Evolutionary conservation across 2,797 vertebrate genomes (phyloP).

Genomic region (Xiphophorus birchmanni): DNA sequence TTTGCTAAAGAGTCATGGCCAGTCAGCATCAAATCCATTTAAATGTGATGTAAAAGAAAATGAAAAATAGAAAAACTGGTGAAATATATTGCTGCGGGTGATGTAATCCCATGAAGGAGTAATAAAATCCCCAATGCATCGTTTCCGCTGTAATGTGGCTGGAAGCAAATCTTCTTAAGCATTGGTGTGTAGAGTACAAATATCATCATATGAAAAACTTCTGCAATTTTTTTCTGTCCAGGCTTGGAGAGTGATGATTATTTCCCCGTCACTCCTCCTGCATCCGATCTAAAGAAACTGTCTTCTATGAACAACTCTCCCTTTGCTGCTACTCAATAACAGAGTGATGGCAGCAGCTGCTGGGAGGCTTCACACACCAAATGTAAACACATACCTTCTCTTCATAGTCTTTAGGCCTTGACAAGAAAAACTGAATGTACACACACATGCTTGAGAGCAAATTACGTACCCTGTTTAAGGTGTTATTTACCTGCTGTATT

Average conservation of each 20-base stretch:
- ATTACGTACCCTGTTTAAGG: neutral
- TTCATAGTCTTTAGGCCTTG: conserved; percentile 8
- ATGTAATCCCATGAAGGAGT: neutral
- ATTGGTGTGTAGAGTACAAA: neutral
- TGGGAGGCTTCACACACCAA: conserved; percentile 33
- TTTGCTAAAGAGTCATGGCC: neutral
- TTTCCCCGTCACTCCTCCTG: conserved; percentile 24
- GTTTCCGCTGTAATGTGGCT: neutral
- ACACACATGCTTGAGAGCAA: neutral
- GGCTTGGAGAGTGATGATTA: conserved; percentile 20
- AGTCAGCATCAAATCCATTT: neutral
- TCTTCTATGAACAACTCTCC: conserved; percentile 52
- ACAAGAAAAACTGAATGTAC: neutral
- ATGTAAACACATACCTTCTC: conserved; percentile 19
- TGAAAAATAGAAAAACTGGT: neutral
- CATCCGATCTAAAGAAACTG: conserved; percentile 26
- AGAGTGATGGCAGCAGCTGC: conserved; percentile 65
- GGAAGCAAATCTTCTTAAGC: neutral
- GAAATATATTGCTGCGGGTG: neutral
- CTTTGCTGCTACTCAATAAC: conserved; percentile 41
- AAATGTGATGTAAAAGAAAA: neutral
- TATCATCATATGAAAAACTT: conserved; percentile 15
- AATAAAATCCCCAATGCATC: neutral
- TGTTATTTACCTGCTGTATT: conserved; percentile 11
- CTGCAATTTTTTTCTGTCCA: conserved; percentile 45